Percentiles rank a stretch among this genome's conserved stretches.
phyloP scores from a whole-genome alignment of 2,797 vertebrate species.

The Mormyrus proboscirostris region DNA sequence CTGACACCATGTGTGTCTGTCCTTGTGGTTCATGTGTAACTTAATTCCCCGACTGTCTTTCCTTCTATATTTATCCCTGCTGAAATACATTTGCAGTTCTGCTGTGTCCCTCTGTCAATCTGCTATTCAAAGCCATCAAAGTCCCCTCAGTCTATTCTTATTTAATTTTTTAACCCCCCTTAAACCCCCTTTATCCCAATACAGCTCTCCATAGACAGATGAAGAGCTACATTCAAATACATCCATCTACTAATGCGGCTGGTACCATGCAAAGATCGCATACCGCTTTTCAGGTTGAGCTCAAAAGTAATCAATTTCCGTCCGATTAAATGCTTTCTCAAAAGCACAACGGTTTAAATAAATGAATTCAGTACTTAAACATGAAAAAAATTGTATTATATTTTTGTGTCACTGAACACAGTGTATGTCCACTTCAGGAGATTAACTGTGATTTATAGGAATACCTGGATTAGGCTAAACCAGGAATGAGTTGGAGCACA shows the following conservation, averaged over 20 bases:
- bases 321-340: not conserved
- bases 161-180: not conserved
- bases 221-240: not conserved
- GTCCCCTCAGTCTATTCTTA: not conserved
- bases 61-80: constrained; percentile 53
- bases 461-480: not conserved
- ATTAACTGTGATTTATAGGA: not conserved
- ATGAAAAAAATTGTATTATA: not conserved
- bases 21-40: constrained; percentile 41
- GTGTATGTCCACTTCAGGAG: not conserved
- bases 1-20: constrained; percentile 26
- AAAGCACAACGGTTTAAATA: not conserved
- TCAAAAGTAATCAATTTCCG: not conserved
- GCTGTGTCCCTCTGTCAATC: not conserved
- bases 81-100: constrained; percentile 45
- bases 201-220: not conserved
- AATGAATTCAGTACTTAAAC: not conserved
- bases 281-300: not conserved
- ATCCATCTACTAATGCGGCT: not conserved
- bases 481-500: not conserved
- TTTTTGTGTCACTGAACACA: not conserved
- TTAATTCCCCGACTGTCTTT: constrained; percentile 45
- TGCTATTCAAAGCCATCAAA: not conserved
- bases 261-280: not conserved
- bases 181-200: not conserved